phyloP scores from a whole-genome alignment of 2,888 invertebrate species.

The Drosophila eohydei region DNA sequence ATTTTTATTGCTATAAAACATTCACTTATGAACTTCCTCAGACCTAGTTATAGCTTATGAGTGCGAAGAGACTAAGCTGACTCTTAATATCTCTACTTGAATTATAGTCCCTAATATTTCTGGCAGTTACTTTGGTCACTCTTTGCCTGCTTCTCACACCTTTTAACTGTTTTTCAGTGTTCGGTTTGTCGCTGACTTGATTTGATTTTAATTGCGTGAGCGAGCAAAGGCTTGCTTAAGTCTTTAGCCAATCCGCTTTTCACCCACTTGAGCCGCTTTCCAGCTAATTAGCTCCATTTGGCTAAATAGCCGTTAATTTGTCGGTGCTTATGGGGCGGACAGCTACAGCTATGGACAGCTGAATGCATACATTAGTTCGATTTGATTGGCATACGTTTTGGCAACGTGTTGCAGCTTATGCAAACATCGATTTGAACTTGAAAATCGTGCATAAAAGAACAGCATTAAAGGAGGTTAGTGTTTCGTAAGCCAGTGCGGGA shows the following conservation, averaged over 20 bases:
- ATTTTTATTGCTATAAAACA: no score
- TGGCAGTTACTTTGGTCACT: not conserved
- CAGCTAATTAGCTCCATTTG: slow-evolving; percentile 43
- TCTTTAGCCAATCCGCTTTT: slow-evolving; percentile 21
- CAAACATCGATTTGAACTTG: slow-evolving; percentile 60
- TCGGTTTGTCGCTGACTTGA: slow-evolving; percentile 24
- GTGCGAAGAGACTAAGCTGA: not conserved
- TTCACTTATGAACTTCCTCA: not conserved
- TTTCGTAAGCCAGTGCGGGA: slow-evolving; percentile 33
- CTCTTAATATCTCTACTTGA: not conserved
- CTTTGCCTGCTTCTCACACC: not conserved
- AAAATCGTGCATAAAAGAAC: slow-evolving; percentile 8
- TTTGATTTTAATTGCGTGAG: slow-evolving; percentile 41
- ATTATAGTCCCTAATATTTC: not conserved
- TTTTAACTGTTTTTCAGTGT: slow-evolving; percentile 20
- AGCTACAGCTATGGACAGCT: slow-evolving; percentile 28
- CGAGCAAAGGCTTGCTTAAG: slow-evolving; percentile 15
- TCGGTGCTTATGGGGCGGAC: slow-evolving; percentile 40
- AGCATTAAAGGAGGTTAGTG: slow-evolving; percentile 3
- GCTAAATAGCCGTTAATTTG: slow-evolving; percentile 37
- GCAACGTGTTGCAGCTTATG: slow-evolving; percentile 57
- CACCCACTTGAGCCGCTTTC: slow-evolving; percentile 18
- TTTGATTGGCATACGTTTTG: slow-evolving; percentile 32
- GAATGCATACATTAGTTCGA: slow-evolving; percentile 8
- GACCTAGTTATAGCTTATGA: no score